Evolutionary conservation across 2,113 vertebrate genomes (phyloP).

Genomic region (Arvicanthis niloticus): DNA sequence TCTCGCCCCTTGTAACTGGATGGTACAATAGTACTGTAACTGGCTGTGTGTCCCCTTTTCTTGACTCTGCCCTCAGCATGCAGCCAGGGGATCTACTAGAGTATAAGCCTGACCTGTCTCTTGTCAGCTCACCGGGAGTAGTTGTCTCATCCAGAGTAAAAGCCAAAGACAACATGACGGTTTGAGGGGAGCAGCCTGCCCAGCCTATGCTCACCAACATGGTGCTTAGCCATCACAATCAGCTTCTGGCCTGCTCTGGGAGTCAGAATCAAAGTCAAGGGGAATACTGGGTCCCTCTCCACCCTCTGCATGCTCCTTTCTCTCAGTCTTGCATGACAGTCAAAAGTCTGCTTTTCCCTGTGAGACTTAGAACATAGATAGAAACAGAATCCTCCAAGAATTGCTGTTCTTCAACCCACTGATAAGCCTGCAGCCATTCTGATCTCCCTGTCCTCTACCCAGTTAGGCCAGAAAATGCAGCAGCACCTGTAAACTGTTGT

Average conservation of each 20-base stretch:
- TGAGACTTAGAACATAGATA: not conserved
- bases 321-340: not conserved
- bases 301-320: not conserved
- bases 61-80: not conserved
- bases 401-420: not conserved
- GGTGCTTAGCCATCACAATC: not conserved
- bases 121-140: not conserved
- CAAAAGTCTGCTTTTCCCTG: not conserved
- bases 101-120: fast-evolving
- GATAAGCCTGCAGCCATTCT: not conserved
- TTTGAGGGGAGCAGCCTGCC: not conserved
- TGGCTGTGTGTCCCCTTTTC: not conserved
- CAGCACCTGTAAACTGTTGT: not conserved
- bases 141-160: not conserved
- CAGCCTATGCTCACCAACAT: not conserved
- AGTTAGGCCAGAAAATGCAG: not conserved
- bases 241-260: not conserved
- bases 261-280: not conserved
- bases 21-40: not conserved
- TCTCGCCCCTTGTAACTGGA: not conserved
- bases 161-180: not conserved
- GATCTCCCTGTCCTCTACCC: not conserved
- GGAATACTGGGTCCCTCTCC: no score
- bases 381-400: not conserved
- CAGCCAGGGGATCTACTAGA: not conserved